phyloP scores from a whole-genome alignment of 1,140 invertebrate species.

The Idris sp. region DNA sequence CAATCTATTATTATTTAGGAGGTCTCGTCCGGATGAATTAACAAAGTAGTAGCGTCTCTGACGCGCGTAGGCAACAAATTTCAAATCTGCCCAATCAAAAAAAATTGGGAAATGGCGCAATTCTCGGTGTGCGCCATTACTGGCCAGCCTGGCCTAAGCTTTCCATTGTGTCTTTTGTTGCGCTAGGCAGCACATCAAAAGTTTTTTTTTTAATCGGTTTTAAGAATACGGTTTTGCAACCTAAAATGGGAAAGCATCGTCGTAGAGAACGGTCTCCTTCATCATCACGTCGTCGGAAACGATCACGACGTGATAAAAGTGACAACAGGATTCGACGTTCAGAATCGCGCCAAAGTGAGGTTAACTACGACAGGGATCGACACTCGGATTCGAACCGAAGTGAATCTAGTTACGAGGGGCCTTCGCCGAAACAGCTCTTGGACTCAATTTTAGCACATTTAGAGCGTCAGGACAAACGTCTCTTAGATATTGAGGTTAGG shows the following conservation, averaged over 20 bases:
- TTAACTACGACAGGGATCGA: background rate
- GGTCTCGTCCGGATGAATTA: too few relatives aligned
- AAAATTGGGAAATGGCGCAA: too few relatives aligned
- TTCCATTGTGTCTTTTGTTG: too few relatives aligned
- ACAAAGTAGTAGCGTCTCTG: too few relatives aligned
- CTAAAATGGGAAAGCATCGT: constrained; percentile 14
- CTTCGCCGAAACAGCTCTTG: background rate
- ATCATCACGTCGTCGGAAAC: constrained; percentile 9
- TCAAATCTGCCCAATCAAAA: too few relatives aligned
- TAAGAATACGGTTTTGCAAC: background rate
- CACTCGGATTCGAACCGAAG: background rate
- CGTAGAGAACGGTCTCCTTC: constrained; percentile 10
- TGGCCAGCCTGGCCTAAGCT: too few relatives aligned
- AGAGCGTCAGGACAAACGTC: constrained; percentile 6
- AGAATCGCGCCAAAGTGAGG: background rate
- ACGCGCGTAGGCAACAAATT: too few relatives aligned
- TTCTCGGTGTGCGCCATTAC: too few relatives aligned
- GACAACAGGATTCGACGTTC: background rate
- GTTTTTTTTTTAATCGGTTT: constrained; percentile 1
- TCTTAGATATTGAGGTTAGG: constrained; percentile 6
- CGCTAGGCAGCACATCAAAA: constrained; percentile 19
- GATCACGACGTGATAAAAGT: constrained; percentile 1
- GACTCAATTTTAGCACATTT: constrained; percentile 8
- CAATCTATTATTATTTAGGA: too few relatives aligned
- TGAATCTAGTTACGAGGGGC: too few relatives aligned